Conservation (phyloP, 2,797 vertebrate genomes). For the Tangara arthus region DNA sequence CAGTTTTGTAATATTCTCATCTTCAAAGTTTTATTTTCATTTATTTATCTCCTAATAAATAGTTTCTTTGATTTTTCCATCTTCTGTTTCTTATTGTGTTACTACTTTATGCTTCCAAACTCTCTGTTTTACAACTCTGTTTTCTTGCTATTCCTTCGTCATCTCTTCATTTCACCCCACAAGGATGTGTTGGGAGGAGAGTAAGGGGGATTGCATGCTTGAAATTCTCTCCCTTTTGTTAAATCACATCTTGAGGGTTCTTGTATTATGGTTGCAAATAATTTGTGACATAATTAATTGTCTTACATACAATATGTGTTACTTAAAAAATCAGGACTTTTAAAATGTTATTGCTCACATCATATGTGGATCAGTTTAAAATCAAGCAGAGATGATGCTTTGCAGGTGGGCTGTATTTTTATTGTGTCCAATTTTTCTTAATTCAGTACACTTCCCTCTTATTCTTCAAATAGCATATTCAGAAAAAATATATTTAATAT, state of each 20-base stretch:
- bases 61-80: background rate
- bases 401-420: background rate
- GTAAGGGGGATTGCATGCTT: background rate
- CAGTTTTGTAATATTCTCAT: background rate
- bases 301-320: background rate
- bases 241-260: background rate
- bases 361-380: background rate
- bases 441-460: background rate
- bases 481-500: background rate
- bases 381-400: background rate
- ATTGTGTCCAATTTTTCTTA: background rate
- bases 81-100: background rate
- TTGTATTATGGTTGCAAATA: background rate
- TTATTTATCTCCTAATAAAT: background rate
- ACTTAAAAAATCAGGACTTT: background rate
- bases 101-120: background rate
- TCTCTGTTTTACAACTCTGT: background rate
- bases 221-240: background rate
- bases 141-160: background rate
- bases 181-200: background rate
- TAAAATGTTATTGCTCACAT: background rate
- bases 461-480: background rate
- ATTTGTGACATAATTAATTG: background rate
- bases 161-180: background rate
- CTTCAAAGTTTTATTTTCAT: background rate